Evolutionary conservation across 2,113 vertebrate genomes (phyloP).

Genomic region (Percina caprodes): DNA sequence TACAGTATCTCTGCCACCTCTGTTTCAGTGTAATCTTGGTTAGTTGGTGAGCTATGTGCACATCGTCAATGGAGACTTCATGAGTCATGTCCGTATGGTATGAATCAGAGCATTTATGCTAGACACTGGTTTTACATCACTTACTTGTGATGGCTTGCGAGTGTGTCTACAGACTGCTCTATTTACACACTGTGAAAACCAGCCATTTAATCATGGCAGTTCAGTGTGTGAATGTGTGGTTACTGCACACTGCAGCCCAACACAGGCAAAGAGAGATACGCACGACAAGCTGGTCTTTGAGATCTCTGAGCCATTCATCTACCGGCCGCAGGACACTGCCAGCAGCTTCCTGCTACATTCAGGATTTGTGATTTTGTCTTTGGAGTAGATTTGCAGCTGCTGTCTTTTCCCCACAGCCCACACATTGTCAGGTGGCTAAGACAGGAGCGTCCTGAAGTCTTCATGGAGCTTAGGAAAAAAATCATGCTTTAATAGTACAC

Average conservation of each 20-base stretch:
- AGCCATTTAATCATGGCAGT: conserved; percentile 49
- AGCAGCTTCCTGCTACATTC: conserved; percentile 39
- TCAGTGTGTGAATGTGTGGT: conserved; percentile 34
- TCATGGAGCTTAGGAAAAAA: conserved; percentile 31
- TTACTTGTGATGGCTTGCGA: conserved; percentile 30
- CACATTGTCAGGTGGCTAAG: conserved; percentile 40
- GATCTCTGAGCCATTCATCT: conserved; percentile 34
- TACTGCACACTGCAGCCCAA: conserved; percentile 40
- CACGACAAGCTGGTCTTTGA: neutral
- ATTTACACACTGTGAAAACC: conserved; percentile 64
- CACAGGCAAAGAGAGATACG: conserved; percentile 28
- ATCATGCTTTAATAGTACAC: conserved; percentile 18
- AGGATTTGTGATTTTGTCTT: conserved; percentile 46
- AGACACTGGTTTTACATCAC: conserved; percentile 33
- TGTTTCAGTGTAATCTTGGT: conserved; percentile 16
- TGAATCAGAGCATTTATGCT: conserved; percentile 59
- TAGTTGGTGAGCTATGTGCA: conserved; percentile 11
- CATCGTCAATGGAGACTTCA: neutral
- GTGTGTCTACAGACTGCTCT: conserved; percentile 43
- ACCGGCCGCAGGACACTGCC: conserved; percentile 23
- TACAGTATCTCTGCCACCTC: conserved; percentile 6
- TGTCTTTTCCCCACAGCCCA: conserved; percentile 41
- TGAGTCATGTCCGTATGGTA: conserved; percentile 44
- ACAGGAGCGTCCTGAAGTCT: conserved; percentile 33
- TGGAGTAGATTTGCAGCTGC: conserved; percentile 57